A percentile compares a stretch with the other conserved stretches of the same genome.
phyloP scores from a whole-genome alignment of 2,888 invertebrate genomes.

The Luperina testacea region DNA sequence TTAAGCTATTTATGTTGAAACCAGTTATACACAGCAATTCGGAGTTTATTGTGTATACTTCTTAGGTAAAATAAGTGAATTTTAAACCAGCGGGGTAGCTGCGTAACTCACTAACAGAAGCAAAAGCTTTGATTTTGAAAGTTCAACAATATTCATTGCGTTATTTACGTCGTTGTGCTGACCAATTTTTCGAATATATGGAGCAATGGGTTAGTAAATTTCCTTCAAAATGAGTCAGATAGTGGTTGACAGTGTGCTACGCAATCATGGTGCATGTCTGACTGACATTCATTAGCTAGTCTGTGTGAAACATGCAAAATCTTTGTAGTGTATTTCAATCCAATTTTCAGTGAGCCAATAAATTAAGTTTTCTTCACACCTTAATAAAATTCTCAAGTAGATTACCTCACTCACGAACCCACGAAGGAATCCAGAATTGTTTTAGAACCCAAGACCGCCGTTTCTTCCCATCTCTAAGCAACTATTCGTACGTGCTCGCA shows the following conservation, averaged over 20 bases:
- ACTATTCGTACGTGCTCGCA: constrained; percentile 61
- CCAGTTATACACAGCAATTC: background rate
- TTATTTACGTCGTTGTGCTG: no score
- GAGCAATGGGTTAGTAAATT: no score
- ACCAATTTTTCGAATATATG: no score
- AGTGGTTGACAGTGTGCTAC: no score
- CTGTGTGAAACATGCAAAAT: background rate
- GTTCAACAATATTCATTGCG: background rate
- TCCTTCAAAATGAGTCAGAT: no score
- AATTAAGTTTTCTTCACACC: constrained; percentile 4
- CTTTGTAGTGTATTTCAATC: background rate
- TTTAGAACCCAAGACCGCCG: constrained; percentile 39
- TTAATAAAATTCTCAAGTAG: constrained; percentile 33
- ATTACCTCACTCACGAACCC: constrained; percentile 9
- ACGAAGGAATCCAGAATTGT: constrained; percentile 47
- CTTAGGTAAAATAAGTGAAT: background rate
- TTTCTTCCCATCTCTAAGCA: constrained; percentile 44
- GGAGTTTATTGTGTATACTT: background rate
- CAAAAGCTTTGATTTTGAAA: background rate
- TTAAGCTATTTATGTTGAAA: background rate
- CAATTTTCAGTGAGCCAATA: background rate
- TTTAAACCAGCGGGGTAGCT: background rate
- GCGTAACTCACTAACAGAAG: background rate
- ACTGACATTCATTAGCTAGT: background rate
- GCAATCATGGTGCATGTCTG: no score